Evolutionary conservation across 2,888 invertebrate species (phyloP).

Genomic region (Dugesia japonica): DNA sequence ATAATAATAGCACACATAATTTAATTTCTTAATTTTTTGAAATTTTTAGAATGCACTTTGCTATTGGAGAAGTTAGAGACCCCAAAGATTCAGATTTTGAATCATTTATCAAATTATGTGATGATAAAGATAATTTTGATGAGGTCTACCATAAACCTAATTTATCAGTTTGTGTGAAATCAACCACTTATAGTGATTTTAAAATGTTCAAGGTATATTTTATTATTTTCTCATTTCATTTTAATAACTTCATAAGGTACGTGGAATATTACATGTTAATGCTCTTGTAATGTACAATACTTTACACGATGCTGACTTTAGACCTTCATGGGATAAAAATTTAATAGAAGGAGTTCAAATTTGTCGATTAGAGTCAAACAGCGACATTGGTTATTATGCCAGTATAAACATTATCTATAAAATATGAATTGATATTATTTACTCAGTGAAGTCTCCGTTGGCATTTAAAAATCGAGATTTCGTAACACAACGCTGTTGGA

Average conservation of each 20-base stretch:
- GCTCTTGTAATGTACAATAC: background rate
- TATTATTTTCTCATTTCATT: background rate
- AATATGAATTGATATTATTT: background rate
- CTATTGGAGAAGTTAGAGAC: constrained; percentile 16
- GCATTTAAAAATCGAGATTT: constrained; percentile 77
- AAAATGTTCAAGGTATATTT: background rate
- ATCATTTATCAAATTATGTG: constrained; percentile 16
- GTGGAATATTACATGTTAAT: background rate
- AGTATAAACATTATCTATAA: constrained; percentile 50
- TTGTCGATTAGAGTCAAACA: constrained; percentile 74
- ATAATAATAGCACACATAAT: background rate
- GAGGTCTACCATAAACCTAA: constrained; percentile 12
- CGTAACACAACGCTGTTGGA: constrained; percentile 75
- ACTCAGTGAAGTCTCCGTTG: constrained; percentile 65
- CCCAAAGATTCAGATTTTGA: constrained; percentile 21
- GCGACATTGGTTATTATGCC: constrained; percentile 77
- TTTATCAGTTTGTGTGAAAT: background rate
- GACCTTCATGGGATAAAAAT: constrained; percentile 73
- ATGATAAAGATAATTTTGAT: constrained; percentile 17
- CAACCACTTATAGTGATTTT: background rate
- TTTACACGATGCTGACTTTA: constrained; percentile 50
- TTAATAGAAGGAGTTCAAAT: constrained; percentile 72
- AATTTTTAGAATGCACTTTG: background rate
- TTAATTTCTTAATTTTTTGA: background rate
- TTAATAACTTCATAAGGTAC: background rate